These are phyloP conservation scores for Drosophila merina DNA, from an alignment of 2,888 invertebrate species.

Conservation along the genomic window DNA sequence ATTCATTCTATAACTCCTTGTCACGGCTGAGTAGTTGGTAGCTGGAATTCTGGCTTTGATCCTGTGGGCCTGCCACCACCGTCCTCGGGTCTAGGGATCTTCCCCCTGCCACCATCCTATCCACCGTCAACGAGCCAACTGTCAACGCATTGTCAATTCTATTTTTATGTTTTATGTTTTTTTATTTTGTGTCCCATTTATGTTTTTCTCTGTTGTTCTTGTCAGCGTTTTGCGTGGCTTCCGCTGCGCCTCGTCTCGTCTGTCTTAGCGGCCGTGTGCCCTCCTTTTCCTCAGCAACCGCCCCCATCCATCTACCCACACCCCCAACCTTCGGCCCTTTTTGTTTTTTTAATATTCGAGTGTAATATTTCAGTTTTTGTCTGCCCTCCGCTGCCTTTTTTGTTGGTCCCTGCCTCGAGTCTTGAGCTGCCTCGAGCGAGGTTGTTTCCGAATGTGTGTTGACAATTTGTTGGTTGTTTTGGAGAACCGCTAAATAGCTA, in stretches of 20 bases:
- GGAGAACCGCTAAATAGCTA: constrained; percentile 80
- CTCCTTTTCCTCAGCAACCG: neutral
- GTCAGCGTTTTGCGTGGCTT: constrained; percentile 63
- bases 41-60: constrained; percentile 17
- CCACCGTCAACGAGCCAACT: constrained; percentile 48
- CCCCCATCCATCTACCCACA: constrained; percentile 3
- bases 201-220: constrained; percentile 40
- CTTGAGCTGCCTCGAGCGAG: constrained; percentile 18
- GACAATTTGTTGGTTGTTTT: constrained; percentile 71
- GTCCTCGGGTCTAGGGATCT: neutral
- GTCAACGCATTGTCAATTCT: constrained; percentile 79
- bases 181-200: constrained; percentile 51
- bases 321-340: constrained; percentile 10
- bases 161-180: constrained; percentile 79
- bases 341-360: constrained; percentile 72
- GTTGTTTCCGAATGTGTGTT: constrained; percentile 37
- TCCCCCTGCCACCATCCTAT: constrained; percentile 1
- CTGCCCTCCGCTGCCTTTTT: neutral
- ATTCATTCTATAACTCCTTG: neutral
- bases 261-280: constrained; percentile 14
- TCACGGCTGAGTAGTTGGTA: neutral
- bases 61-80: constrained; percentile 10
- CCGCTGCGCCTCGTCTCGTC: constrained; percentile 54
- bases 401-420: neutral
- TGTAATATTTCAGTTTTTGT: constrained; percentile 76